Percentiles rank a stretch among this genome's conserved stretches.
phyloP scores from a whole-genome alignment of 23 tunicate species.

The Oikopleura dioica region DNA sequence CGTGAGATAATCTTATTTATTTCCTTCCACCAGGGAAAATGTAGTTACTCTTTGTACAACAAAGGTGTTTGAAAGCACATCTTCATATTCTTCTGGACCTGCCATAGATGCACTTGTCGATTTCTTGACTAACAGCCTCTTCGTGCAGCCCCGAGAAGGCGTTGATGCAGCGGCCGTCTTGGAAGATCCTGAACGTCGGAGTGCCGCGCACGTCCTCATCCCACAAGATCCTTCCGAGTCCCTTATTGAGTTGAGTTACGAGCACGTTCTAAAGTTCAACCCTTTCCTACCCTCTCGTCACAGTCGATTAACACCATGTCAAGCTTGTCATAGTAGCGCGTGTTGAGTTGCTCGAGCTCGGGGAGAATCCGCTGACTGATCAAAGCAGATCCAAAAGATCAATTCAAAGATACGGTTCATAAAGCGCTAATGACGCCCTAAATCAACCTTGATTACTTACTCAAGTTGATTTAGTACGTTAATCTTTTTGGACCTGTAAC shows the following conservation, averaged over 20 bases:
- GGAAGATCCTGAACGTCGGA: background rate
- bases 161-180: background rate
- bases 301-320: background rate
- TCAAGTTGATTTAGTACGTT: too few species aligned
- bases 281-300: background rate
- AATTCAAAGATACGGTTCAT: too few species aligned
- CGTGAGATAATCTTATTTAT: too few species aligned
- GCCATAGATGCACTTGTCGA: too few species aligned
- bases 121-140: background rate
- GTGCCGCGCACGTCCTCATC: slow-evolving; percentile 10
- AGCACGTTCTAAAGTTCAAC: background rate
- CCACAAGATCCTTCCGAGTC: background rate
- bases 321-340: background rate
- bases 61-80: too few species aligned
- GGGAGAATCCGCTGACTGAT: background rate
- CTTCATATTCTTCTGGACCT: too few species aligned
- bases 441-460: too few species aligned
- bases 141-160: background rate
- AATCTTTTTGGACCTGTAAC: too few species aligned
- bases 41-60: too few species aligned
- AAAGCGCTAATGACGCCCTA: too few species aligned
- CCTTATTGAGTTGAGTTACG: background rate
- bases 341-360: background rate
- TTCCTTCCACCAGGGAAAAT: too few species aligned
- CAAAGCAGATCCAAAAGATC: too few species aligned